These are phyloP conservation scores for Ammospiza maritima DNA, from an alignment of 2,797 vertebrate genomes.

Conservation along the genomic window DNA sequence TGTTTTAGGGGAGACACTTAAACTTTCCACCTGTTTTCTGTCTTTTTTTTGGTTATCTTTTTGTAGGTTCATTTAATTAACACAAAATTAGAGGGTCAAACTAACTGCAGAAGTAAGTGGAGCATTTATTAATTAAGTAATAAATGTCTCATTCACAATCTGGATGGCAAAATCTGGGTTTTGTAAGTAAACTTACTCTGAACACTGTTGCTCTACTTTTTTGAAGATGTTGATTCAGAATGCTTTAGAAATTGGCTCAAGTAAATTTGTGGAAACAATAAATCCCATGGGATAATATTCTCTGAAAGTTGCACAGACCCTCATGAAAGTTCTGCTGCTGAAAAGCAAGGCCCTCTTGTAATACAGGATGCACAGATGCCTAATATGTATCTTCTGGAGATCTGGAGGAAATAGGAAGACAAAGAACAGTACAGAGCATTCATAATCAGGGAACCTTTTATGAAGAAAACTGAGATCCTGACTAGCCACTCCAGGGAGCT, in stretches of 20 bases:
- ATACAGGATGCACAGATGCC: background rate
- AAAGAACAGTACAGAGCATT: background rate
- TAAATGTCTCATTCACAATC: background rate
- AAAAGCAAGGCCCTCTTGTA: background rate
- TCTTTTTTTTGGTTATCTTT: background rate
- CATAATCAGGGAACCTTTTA: background rate
- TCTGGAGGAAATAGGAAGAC: background rate
- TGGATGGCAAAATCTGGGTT: background rate
- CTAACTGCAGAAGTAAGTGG: background rate
- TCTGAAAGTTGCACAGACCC: background rate
- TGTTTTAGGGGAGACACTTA: background rate
- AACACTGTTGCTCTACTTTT: background rate
- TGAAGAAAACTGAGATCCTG: background rate
- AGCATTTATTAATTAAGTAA: background rate
- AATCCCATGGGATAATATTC: background rate
- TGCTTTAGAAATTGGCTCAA: background rate
- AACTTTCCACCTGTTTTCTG: background rate
- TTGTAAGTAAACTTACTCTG: background rate
- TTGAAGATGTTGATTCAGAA: background rate
- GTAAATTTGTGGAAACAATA: background rate
- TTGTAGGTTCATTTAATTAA: background rate
- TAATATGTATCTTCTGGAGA: background rate
- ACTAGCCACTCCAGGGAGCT: background rate
- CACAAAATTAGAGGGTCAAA: background rate
- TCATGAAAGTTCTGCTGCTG: background rate